phyloP scores from a whole-genome alignment of 2,797 vertebrate genomes.

The Bradypodion ventrale region DNA sequence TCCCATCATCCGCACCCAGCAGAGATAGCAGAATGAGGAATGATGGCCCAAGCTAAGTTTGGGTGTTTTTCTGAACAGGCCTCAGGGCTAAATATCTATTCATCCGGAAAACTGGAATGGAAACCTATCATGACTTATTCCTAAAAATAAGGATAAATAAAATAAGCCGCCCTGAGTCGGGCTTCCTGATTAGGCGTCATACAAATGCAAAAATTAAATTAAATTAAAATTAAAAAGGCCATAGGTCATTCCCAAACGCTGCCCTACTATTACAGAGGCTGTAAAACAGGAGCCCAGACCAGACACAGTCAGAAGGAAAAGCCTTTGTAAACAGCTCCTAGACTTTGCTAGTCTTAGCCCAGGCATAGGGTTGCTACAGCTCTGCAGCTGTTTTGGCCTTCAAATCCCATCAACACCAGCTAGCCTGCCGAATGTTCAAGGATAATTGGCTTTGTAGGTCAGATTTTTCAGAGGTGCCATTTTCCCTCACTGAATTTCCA shows the following conservation, averaged over 20 bases:
- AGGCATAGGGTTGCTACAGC: too few species aligned
- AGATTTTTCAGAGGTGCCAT: background rate
- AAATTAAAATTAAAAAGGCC: too few species aligned
- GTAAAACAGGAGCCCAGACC: constrained; percentile 4
- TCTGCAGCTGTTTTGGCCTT: background rate
- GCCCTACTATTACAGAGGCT: background rate
- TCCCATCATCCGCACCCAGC: background rate
- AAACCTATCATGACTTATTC: constrained; percentile 5
- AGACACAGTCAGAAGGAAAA: background rate
- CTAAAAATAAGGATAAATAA: too few species aligned
- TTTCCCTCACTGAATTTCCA: background rate
- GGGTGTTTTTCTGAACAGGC: background rate
- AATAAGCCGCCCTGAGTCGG: too few species aligned
- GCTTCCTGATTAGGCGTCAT: too few species aligned
- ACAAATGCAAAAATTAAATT: too few species aligned
- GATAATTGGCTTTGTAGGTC: background rate
- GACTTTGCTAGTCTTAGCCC: background rate
- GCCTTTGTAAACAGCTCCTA: background rate
- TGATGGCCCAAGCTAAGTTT: background rate
- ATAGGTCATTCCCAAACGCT: background rate
- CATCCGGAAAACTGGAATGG: background rate
- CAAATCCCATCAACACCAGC: background rate
- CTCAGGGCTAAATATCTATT: background rate
- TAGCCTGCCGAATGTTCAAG: background rate
- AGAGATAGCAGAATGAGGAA: background rate